A percentile compares a stretch with the other conserved stretches of the same genome.
Evolutionary conservation across 1,140 invertebrate species (phyloP).

Genomic region (Agraylea sexmaculata): DNA sequence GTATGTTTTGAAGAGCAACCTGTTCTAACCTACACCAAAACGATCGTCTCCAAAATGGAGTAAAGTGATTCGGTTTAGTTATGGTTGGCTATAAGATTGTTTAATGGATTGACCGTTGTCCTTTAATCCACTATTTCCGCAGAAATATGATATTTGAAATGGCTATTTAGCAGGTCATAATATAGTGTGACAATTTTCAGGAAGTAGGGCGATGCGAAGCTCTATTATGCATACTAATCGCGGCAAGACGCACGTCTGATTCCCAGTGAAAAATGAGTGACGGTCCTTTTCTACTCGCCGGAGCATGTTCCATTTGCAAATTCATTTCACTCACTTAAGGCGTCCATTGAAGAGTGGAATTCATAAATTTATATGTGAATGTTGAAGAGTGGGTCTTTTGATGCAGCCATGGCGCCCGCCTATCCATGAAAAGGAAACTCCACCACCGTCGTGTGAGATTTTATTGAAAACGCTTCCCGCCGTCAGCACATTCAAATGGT

Average conservation of each 20-base stretch:
- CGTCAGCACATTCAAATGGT: conserved; percentile 6
- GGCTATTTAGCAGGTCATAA: background rate
- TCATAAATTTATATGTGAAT: conserved; percentile 9
- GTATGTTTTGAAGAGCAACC: too few relatives aligned
- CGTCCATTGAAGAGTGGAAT: conserved; percentile 13
- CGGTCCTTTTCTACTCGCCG: too few relatives aligned
- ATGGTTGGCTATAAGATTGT: too few relatives aligned
- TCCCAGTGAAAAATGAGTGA: too few relatives aligned
- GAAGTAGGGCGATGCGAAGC: too few relatives aligned
- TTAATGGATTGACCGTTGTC: too few relatives aligned
- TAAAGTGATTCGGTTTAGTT: too few relatives aligned
- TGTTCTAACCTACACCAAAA: too few relatives aligned
- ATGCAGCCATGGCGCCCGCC: background rate
- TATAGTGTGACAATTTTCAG: conserved; percentile 1
- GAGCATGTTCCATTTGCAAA: conserved; percentile 15
- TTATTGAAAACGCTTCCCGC: conserved; percentile 8
- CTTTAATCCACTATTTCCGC: background rate
- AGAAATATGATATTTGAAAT: background rate
- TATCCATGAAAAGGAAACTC: conserved; percentile 4
- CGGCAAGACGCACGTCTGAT: too few relatives aligned
- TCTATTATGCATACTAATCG: too few relatives aligned
- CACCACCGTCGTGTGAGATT: conserved; percentile 1
- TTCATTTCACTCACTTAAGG: conserved; percentile 18
- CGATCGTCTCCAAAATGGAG: too few relatives aligned
- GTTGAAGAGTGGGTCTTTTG: too few relatives aligned